Base-by-base conservation (phyloP, 2,888 invertebrate genomes). In the Trypoxylon attenuatum region DNA sequence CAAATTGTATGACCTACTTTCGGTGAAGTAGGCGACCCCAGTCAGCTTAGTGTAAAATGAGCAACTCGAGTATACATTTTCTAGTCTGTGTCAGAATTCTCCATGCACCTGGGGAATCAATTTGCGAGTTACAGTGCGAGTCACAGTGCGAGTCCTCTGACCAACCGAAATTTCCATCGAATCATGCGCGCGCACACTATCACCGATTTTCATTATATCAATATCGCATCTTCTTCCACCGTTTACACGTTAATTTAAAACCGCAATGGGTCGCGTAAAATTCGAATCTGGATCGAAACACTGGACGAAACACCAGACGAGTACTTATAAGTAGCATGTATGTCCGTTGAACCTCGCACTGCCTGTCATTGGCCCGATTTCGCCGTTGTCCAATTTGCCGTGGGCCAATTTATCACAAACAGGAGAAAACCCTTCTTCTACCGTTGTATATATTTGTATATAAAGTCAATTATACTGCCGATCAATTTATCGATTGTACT, bases 361-460 rank as follows among this genome's bases (percentile, higher is more conserved):
- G 27, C 41, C 21, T 25, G 23, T 45, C 18, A 23, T 15, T n/a
- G 45, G 8, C 10, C 42, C 21, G 41, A 5, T 6, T 10, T 5
- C 41, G 15, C 49, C 25, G n/a, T n/a, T n/a, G n/a, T n/a, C 15
- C 50, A 60, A 49, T 45, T 22, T 15, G 39, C 39, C 43, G 43
- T 33, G 33, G 27, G 68, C 56, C 52, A 60, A 38, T 49, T 38
- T n/a, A n/a, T n/a, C n/a, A n/a, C n/a, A n/a, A n/a, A n/a, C n/a
- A n/a, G n/a, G n/a, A n/a, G n/a, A n/a, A n/a, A n/a, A n/a, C n/a
- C n/a, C n/a, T 45, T 45, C 33, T 42, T 45, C 53, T 45, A 38
- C 55, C 68, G 63, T 65, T 85, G 85, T 85, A 84, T 67, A 85
- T 85, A 84, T 45, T 66, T 85, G 84, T 85, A 84, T 60, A 84